A percentile compares a stretch with the other conserved stretches of the same genome.
phyloP scores from a whole-genome alignment of 2,797 vertebrate genomes.

The Cryptoblepharus egeriae region DNA sequence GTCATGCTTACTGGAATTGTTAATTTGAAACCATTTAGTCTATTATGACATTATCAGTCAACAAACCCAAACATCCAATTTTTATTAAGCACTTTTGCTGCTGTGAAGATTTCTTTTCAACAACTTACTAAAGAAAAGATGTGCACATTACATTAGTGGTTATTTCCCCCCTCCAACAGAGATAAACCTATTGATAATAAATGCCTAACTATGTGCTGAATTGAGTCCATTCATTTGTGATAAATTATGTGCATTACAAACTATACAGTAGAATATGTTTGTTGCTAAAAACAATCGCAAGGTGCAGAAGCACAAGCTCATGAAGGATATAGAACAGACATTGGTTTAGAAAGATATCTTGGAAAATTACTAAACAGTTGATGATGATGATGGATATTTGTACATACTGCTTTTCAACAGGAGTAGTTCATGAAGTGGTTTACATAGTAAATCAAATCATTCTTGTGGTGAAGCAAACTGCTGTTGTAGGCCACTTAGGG shows the following conservation, averaged over 20 bases:
- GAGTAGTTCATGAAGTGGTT: no score
- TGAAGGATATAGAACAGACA: neutral
- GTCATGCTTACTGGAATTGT: neutral
- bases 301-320: neutral
- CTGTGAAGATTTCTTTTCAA: neutral
- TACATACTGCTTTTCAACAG: no score
- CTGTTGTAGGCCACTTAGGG: neutral
- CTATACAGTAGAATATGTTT: neutral
- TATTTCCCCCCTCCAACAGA: neutral
- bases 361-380: no score
- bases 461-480: neutral
- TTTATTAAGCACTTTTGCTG: neutral
- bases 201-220: neutral
- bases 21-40: neutral
- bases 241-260: neutral
- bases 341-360: neutral
- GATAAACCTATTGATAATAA: neutral
- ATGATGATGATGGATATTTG: no score
- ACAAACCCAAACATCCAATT: neutral
- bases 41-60: neutral
- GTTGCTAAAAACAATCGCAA: neutral
- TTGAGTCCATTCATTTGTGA: neutral
- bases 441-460: no score
- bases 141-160: neutral
- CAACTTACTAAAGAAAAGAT: neutral